Base-by-base conservation (phyloP, 2,113 vertebrate genomes). In the Megalops atlanticus region DNA sequence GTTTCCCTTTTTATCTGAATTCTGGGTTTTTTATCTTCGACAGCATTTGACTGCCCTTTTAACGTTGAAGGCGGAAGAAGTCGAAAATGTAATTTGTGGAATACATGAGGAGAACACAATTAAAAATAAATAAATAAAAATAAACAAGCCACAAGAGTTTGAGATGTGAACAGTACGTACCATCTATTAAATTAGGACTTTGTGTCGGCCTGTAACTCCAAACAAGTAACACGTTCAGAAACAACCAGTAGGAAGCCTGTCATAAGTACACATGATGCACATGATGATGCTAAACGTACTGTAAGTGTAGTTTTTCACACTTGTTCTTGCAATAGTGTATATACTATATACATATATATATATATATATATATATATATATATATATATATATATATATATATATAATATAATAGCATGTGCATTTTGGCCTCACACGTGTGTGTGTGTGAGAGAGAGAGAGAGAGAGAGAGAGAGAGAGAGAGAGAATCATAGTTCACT, bases 1-100 rank as follows among this genome's bases (percentile, higher is more conserved):
- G 95, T 95, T 96, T 95, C 93, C 92, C 91, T 94, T 89, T 94
- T 91, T 84, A 91, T 91, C 91, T 88, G 89, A 91, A 92, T 94
- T 92, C 89, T 89, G 87, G 86, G 88, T 88, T 89, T 93, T 93
- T 94, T 92, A 90, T 90, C 82, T 79, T 71, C 84, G 87, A 85
- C 88, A 88, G 81, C 88, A 91, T 91, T 90, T 86, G 92, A 90
- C 88, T 88, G 89, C 84, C 88, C 86, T 91, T 90, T 83, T 39
- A 75, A 64, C 40, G 81, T 49, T 45, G 38, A 82, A 73, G 41
- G 43, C 71, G 71, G 38, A 74, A 73, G 21, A 78, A 72, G 70
- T 83, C 68, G 38, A 70, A 79, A 77, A 79, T 49, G 70, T n/a
- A 39, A 58, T 81, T 74, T 81, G n/a, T 33, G 36, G 54, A 76